phyloP scores from a whole-genome alignment of 1,140 invertebrate genomes.

The Heliconius congener region DNA sequence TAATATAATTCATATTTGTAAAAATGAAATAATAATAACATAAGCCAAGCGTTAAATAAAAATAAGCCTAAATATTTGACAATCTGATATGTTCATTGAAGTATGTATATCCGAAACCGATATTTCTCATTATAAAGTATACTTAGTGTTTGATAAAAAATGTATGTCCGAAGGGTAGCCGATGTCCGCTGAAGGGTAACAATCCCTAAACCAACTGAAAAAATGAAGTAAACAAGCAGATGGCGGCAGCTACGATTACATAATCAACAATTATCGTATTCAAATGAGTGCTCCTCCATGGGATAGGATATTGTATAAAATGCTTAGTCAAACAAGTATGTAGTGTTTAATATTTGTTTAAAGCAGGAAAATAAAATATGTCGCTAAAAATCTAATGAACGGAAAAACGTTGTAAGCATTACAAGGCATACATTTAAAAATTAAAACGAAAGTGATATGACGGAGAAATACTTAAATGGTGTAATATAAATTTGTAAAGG shows the following conservation, averaged over 20 bases:
- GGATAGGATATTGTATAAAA: constrained; percentile 7
- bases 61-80: constrained; percentile 56
- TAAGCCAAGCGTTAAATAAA: neutral
- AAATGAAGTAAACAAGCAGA: constrained; percentile 71
- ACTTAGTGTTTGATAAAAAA: constrained; percentile 74
- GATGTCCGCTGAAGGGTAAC: constrained; percentile 67
- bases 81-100: constrained; percentile 63
- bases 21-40: neutral
- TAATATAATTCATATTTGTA: neutral
- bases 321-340: neutral
- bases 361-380: neutral
- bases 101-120: constrained; percentile 77
- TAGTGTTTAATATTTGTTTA: neutral
- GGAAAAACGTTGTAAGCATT: neutral
- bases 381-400: neutral
- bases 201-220: constrained; percentile 53
- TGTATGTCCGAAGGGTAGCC: constrained; percentile 69
- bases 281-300: constrained; percentile 56
- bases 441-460: neutral
- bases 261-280: constrained; percentile 73
- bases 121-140: constrained; percentile 75
- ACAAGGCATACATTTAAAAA: neutral
- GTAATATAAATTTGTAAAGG: neutral
- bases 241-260: constrained; percentile 71
- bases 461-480: neutral